Evolutionary conservation across 2,113 vertebrate species (phyloP), one percentile per base, ranked within the genome.

Genomic region (Acrocephalus kingi): DNA sequence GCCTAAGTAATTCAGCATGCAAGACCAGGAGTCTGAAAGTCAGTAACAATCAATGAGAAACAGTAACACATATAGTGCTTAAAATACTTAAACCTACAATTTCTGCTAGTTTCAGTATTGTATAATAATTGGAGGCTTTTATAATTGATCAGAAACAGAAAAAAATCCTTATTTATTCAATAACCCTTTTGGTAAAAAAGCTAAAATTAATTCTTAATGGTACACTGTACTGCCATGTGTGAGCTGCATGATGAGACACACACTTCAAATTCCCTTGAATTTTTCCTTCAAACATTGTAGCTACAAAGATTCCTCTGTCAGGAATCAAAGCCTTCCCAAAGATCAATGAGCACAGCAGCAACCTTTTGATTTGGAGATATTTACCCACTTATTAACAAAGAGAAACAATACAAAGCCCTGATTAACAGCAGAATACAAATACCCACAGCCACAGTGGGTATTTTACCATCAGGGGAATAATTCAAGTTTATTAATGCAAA

Each of bases 271-370:
- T 93, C 64, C 13, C 48, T 78, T n/a, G 24, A 59, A 28, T 56
- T 82, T 71, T 58, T 63, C 25, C 78, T 83, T 81, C 68, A 80
- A 74, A 85, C 28, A 46, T 2, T 61, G 64, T 27, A 88, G 49
- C 56, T 81, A 79, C 39, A 84, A 67, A 86, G 49, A 79, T 63
- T 64, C 75, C 72, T 92, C 61, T 85, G 69, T 66, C 46, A 89
- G 85, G 71, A 96, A 90, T 90, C 80, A 93, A 96, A 96, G 77
- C 51, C 87, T 90, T 87, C 78, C 68, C 45, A 77, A 94, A 88
- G 76, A 94, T 92, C 88, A 95, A 88, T 78, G 69, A 93, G 79
- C 37, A 67, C 28, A 61, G 84, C 66, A 90, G 39, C 28, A 58
- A 51, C 52, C 67, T 90, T 95, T 84, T 94, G 92, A 96, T 93